These are phyloP conservation scores for Lutjanus erythropterus DNA, from an alignment of 2,113 vertebrate genomes.

Conservation along the genomic window DNA sequence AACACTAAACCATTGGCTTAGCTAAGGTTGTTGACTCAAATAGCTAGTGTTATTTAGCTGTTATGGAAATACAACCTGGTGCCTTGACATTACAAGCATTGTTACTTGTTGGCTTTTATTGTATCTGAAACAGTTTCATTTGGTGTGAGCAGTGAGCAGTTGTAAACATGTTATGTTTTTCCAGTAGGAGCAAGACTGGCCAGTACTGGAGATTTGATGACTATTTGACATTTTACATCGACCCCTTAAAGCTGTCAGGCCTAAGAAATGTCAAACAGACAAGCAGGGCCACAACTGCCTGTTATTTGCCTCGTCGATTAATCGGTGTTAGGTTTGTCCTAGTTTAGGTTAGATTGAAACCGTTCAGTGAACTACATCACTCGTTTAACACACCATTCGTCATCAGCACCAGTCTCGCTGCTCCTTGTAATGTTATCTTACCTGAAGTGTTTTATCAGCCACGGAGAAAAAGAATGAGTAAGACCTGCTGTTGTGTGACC, in stretches of 20 bases:
- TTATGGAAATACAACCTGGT: neutral
- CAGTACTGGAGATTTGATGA: neutral
- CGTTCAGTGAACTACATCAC: no score
- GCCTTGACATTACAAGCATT: neutral
- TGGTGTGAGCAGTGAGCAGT: neutral
- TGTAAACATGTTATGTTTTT: neutral
- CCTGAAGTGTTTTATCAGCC: no score
- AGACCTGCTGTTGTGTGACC: no score
- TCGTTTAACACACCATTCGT: no score
- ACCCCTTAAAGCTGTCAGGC: neutral
- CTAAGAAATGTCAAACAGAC: neutral
- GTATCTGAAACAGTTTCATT: neutral
- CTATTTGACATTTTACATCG: neutral
- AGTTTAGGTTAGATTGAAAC: no score
- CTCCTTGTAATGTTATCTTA: no score
- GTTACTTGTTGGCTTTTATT: neutral
- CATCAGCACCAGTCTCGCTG: no score
- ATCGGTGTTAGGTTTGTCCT: no score
- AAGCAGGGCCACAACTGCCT: no score
- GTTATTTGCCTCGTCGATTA: no score
- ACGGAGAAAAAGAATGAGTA: no score
- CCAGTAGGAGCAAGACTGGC: neutral
- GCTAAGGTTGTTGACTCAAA: neutral
- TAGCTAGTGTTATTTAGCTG: neutral
- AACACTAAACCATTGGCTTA: neutral